Conservation (phyloP, 1,140 invertebrate species). For the Formica exsecta region DNA sequence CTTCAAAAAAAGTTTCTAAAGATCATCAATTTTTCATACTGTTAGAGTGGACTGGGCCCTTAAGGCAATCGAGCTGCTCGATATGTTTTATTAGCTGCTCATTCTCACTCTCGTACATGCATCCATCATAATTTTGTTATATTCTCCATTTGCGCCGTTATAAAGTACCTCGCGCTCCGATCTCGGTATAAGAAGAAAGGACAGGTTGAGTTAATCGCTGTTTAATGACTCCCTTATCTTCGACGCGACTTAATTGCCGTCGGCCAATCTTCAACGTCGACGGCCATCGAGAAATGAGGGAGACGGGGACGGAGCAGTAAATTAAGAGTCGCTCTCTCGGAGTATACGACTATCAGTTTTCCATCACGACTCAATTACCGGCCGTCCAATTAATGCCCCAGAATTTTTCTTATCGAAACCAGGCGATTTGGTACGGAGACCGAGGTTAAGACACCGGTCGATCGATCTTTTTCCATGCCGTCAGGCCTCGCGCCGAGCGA, state of each 20-base stretch:
- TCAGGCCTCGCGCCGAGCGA: conserved; percentile 67
- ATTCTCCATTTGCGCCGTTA: not conserved
- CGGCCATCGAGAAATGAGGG: conserved; percentile 12
- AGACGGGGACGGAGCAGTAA: conserved; percentile 42
- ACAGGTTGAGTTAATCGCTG: conserved; percentile 39
- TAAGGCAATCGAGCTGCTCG: not conserved
- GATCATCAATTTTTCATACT: too few relatives aligned
- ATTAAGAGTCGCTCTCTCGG: conserved; percentile 44
- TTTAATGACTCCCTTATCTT: conserved; percentile 61
- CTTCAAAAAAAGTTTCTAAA: too few relatives aligned
- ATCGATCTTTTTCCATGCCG: conserved; percentile 73
- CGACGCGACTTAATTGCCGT: conserved; percentile 53
- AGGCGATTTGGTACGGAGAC: conserved; percentile 66
- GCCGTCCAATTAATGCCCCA: conserved; percentile 70
- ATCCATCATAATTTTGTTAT: conserved; percentile 25
- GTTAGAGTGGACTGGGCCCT: too few relatives aligned
- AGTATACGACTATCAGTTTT: conserved; percentile 67
- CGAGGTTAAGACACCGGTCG: conserved; percentile 79
- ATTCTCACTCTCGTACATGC: not conserved
- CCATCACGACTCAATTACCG: conserved; percentile 72
- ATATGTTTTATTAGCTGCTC: conserved; percentile 15
- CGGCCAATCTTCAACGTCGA: conserved; percentile 46
- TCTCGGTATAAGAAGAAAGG: conserved; percentile 10
- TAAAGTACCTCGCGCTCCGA: not conserved
- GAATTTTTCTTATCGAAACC: conserved; percentile 75